Evolutionary conservation across 2,888 invertebrate genomes (phyloP).

Genomic region (Idaea straminata): DNA sequence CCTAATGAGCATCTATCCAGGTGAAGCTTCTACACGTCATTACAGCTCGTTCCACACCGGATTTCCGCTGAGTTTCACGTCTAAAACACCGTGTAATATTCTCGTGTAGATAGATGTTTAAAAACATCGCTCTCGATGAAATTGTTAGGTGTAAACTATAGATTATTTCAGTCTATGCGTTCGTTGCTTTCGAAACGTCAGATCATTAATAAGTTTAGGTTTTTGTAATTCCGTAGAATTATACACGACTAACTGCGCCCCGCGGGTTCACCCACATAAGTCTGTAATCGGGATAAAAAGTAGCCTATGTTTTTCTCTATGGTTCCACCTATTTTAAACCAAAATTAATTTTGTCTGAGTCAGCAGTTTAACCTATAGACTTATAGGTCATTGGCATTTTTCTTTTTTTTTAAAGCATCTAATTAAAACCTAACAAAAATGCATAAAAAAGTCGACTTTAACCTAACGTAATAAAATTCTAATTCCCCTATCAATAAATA

Average conservation of each 20-base stretch:
- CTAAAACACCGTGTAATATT: conserved; percentile 66
- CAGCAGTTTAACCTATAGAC: no score
- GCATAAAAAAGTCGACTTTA: not conserved
- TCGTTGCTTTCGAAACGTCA: not conserved
- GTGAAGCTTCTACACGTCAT: conserved; percentile 74
- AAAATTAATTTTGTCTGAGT: no score
- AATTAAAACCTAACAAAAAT: not conserved
- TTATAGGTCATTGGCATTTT: not conserved
- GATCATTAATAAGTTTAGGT: not conserved
- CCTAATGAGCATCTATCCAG: conserved; percentile 64
- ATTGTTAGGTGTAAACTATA: not conserved
- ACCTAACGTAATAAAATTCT: not conserved
- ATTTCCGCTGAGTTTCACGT: conserved; percentile 59
- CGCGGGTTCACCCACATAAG: no score
- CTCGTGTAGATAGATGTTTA: conserved; percentile 22
- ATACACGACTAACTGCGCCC: no score
- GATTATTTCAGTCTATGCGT: not conserved
- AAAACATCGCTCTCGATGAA: conserved; percentile 8
- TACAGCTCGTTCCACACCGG: conserved; percentile 63
- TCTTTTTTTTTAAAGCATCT: not conserved
- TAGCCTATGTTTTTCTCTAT: no score
- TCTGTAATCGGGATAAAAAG: no score
- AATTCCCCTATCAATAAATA: not conserved
- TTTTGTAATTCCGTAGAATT: not conserved
- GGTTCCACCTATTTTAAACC: no score